Evolutionary conservation across 2,888 invertebrate species (phyloP), one percentile per base, ranked within the genome.

Genomic region (Saturnia japonica): DNA sequence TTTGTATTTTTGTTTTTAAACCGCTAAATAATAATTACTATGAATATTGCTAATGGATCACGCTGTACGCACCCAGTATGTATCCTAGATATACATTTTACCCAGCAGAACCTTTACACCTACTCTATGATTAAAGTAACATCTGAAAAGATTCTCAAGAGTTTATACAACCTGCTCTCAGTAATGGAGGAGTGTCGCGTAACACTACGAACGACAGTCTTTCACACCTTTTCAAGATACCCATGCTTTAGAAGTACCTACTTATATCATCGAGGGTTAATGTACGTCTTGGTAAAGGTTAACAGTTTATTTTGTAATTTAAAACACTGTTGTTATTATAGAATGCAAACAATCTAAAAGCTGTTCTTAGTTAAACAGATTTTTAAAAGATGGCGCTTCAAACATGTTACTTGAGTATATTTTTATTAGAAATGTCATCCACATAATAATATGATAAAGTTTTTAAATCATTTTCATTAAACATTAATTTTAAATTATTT

Each of bases 91-190:
- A 57, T 57, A 57, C 12, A 25, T 57, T 57, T 57, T 57, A 57
- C 9, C 14, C 11, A 12, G 12, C 25, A 57, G 25, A 57, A 19
- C 2, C 14, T 57, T 14, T 14, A 57, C 57, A 25, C 14, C 57
- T 25, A 14, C 25, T 57, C 57, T 25, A 0, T 57, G 57, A 19
- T 25, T 25, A 12, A 57, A 57, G 57, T 57, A 25, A 8, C 11
- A 22, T 14, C 57, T 57, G 57, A 57, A 57, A 57, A 57, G 22
- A 57, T 57, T 57, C 57, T 57, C 25, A 28, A 57, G 57, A 57
- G 57, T 12, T 57, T 25, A 14, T 25, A 57, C 57, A 57, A 12
- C 8, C 12, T 12, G 25, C 22, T 14, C 25, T 28, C 25, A 57
- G 57, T 57, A 57, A 57, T 28, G 57, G 25, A 57, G 12, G 11